Base-by-base conservation (phyloP, 2,797 vertebrate genomes). In the Coregonus suidteri region DNA sequence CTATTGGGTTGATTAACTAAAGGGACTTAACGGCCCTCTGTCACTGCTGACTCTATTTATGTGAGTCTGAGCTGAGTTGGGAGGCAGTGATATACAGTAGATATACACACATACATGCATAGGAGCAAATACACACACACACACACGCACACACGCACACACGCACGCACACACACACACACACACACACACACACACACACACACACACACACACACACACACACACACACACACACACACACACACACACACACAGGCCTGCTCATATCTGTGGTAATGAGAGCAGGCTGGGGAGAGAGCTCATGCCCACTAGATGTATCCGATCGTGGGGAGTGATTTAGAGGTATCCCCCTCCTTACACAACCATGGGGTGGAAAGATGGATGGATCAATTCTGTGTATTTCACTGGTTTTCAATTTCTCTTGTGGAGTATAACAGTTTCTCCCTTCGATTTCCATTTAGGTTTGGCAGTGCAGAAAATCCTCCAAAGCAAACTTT, bases 1-100 rank as follows among this genome's bases (percentile, higher is more conserved):
- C 74, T 77, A 75, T 83, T 79, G 78, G 66, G 80, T 81, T 88
- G 78, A 84, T 85, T 85, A 78, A 80, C 47, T 25, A 75, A 78
- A 65, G 30, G 16, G 75, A 71, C 76, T 79, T 76, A 81, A 37
- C 51, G 65, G 54, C 73, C 67, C 72, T 56, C 59, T 66, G 69
- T 73, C 62, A 76, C 11, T 30, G 41, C 16, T 41, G 37, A 20
- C 74, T 56, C 18, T 52, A 51, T 79, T 75, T 71, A 71, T 71
- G 66, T 65, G 73, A 71, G 67, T 9, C 71, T 67, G 25, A n/a
- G n/a, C 72, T 69, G 64, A 74, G 68, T 64, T 37, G 52, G 72
- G 18, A 18, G 16, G 37, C 51, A 13, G 0, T 47, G 51, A 4
- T 4, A 18, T 18, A 20, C 13, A 13, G n/a, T 35, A 69, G 15